These are phyloP conservation scores for Pentalonia nigronervosa DNA, from an alignment of 1,140 invertebrate species.

Conservation along the genomic window DNA sequence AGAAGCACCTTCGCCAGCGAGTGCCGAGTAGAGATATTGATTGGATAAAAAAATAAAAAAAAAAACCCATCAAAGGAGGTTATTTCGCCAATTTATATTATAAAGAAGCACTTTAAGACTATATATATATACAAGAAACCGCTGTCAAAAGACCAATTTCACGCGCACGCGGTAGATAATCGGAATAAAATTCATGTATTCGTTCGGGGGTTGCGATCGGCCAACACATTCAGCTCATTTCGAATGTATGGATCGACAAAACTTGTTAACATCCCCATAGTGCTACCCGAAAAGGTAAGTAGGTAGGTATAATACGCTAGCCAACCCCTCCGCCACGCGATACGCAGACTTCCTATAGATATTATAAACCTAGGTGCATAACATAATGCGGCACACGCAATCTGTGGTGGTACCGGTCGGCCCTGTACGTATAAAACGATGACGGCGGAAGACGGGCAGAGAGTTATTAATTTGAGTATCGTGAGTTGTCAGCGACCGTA, in stretches of 20 bases:
- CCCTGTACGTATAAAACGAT: neutral
- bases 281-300: neutral
- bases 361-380: too few relatives aligned
- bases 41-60: neutral
- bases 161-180: neutral
- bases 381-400: constrained; percentile 5
- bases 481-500: constrained; percentile 56
- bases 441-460: neutral
- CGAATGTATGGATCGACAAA: constrained; percentile 57
- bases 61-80: neutral
- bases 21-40: neutral
- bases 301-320: neutral
- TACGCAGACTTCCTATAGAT: neutral
- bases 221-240: constrained; percentile 48
- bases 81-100: constrained; percentile 37
- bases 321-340: neutral
- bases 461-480: constrained; percentile 52
- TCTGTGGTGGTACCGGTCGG: constrained; percentile 49
- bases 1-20: neutral
- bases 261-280: constrained; percentile 45
- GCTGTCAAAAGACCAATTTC: constrained; percentile 51
- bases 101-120: constrained; percentile 22
- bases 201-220: neutral
- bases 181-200: constrained; percentile 45
- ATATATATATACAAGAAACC: too few relatives aligned